Percentiles rank a stretch among this genome's conserved stretches.
These are phyloP conservation scores for Tyto alba DNA, from an alignment of 2,113 vertebrate species.

Conservation along the genomic window DNA sequence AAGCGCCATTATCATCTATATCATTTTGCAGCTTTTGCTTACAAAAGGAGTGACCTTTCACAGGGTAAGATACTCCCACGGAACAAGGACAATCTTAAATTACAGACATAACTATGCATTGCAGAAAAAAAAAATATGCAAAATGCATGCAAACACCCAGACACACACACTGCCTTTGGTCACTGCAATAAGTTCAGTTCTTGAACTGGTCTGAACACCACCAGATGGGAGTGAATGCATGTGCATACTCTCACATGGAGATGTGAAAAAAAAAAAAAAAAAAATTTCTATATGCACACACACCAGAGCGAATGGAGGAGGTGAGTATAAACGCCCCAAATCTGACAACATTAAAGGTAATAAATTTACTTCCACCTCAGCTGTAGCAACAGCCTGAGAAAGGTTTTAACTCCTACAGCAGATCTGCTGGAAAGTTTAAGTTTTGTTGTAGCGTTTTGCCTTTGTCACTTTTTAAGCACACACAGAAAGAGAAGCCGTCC, in stretches of 20 bases:
- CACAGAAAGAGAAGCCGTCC: neutral
- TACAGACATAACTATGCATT: neutral
- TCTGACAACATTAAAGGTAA: constrained; percentile 13
- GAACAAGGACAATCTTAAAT: neutral
- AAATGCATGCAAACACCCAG: neutral
- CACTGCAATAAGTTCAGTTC: neutral
- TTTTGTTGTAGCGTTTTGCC: neutral
- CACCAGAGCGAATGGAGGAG: constrained; percentile 5
- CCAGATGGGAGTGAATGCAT: neutral
- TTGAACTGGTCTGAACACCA: neutral
- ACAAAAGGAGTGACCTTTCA: neutral
- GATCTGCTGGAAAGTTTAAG: neutral
- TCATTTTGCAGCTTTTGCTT: neutral
- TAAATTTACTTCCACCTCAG: neutral
- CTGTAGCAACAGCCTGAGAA: neutral
- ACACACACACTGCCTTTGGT: neutral
- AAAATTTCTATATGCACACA: neutral
- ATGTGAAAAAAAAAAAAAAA: neutral
- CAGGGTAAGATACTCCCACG: neutral
- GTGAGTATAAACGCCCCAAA: constrained; percentile 6
- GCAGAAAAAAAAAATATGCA: neutral
- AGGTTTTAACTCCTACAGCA: neutral
- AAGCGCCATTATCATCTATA: accelerated
- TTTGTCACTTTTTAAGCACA: neutral
- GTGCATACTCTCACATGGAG: neutral